Base-by-base conservation (phyloP, 1,140 invertebrate species). In the Drosophila fuyamai region DNA sequence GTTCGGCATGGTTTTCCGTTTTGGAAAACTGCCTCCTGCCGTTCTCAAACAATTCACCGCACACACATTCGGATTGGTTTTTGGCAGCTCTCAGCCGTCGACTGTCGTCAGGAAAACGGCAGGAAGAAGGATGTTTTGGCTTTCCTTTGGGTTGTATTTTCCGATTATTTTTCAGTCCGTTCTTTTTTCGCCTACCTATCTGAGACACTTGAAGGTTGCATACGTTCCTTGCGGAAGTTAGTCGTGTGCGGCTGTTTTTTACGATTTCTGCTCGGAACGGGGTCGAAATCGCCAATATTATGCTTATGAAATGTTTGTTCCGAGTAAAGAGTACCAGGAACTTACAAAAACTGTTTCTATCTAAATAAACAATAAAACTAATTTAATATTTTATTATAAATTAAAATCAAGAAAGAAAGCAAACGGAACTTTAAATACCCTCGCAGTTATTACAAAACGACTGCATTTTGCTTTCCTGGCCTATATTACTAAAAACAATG, bases 1-100 rank as follows among this genome's bases (percentile, higher is more conserved):
- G 27, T 46, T 66, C 18, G 60, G 57, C 47, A 23, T 62, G 16
- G 60, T 78, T 66, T 73, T 81, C 54, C 60, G 50, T 56, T 54
- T 57, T 43, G 79, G 73, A 61, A 67, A 76, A 55, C 51, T 71
- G 46, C 62, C 70, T 73, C 66, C 55, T 67, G 65, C 46, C 47
- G 61, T 65, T 75, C 41, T 44, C 36, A n/a, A 71, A 68, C 67
- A 71, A 57, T 55, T 27, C 41, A 43, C 38, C 46, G 35, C 46
- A 57, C 23, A 74, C 38, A 65, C 59, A 63, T 29, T 53, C 38
- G 46, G 35, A 75, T 76, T 76, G 73, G 48, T 54, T 66, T 67
- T 68, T 76, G 55, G 62, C 71, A 76, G 72, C 73, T 50, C 40
- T 72, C 51, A 38, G 14, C 55, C 73, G 38, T 59, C 43, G 56